A percentile compares a stretch with the other conserved stretches of the same genome.
These are phyloP conservation scores for Macquaria australasica DNA, from an alignment of 2,113 vertebrate species.

Conservation along the genomic window DNA sequence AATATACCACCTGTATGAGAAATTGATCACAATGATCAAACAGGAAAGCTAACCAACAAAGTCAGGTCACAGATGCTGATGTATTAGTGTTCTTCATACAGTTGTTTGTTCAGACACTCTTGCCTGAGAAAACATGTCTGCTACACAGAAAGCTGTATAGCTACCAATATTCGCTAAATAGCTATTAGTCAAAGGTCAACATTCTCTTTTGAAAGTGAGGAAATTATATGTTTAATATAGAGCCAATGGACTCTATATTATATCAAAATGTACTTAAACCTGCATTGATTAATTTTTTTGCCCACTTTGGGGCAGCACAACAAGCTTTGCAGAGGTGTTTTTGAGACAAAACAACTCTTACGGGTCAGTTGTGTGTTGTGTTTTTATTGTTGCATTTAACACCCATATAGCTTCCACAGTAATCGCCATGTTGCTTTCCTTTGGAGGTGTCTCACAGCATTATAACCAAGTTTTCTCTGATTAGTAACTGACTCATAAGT, in stretches of 20 bases:
- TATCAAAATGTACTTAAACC: too few species aligned
- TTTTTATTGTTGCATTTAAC: conserved; percentile 3
- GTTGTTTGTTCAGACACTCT: background rate
- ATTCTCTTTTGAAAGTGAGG: background rate
- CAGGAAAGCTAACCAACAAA: background rate
- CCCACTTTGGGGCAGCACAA: too few species aligned
- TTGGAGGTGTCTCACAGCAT: background rate
- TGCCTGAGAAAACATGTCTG: background rate
- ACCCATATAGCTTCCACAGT: background rate
- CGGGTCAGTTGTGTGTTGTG: background rate
- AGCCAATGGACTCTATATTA: too few species aligned
- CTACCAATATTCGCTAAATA: background rate
- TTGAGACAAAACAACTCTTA: too few species aligned
- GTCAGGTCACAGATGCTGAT: background rate
- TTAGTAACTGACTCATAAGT: conserved; percentile 7
- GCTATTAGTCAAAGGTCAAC: background rate
- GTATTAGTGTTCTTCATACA: background rate
- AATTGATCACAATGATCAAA: too few species aligned
- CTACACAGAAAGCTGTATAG: background rate
- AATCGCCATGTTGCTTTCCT: background rate
- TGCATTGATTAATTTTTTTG: too few species aligned
- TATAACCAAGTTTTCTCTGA: conserved; percentile 11
- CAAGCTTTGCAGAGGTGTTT: too few species aligned
- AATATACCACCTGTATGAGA: background rate
- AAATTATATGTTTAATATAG: background rate